phyloP scores from a whole-genome alignment of 2,113 vertebrate genomes.

The Corydoras sp. region DNA sequence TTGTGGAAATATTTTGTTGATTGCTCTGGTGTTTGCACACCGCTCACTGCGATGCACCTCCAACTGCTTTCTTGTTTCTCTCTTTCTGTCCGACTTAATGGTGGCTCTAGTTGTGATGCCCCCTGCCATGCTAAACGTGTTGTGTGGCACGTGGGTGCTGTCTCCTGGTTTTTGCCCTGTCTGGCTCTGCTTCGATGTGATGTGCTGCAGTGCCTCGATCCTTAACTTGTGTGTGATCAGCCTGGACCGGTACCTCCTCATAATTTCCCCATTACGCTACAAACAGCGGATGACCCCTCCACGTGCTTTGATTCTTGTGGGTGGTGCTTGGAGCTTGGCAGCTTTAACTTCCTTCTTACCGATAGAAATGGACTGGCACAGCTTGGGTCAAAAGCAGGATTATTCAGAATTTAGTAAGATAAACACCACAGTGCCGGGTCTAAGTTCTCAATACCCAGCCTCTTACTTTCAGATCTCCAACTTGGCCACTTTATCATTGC shows the following conservation, averaged over 20 bases:
- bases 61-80: conserved; percentile 92
- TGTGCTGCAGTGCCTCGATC: conserved; percentile 98
- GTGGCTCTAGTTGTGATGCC: conserved; percentile 97
- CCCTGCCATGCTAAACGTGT: conserved; percentile 88
- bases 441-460: conserved; percentile 46
- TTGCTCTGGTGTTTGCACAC: conserved; percentile 82
- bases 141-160: conserved; percentile 88
- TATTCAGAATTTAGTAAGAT: conserved; percentile 1
- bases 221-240: conserved; percentile 96
- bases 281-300: conserved; percentile 88
- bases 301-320: conserved; percentile 77
- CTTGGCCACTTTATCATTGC: conserved; percentile 53
- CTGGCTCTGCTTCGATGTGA: conserved; percentile 92
- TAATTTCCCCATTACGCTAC: conserved; percentile 89
- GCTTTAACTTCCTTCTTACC: conserved; percentile 88
- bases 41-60: conserved; percentile 89
- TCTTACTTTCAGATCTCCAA: conserved; percentile 58
- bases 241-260: conserved; percentile 92
- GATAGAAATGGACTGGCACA: conserved; percentile 91
- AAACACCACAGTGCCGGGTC: conserved; percentile 40
- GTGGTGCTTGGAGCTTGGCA: conserved; percentile 83
- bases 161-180: conserved; percentile 78
- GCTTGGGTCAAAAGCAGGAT: conserved; percentile 58
- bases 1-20: conserved; percentile 80
- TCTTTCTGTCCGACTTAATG: conserved; percentile 94